Conservation (phyloP, 2,797 vertebrate species). For the Phylloscopus collybita region DNA sequence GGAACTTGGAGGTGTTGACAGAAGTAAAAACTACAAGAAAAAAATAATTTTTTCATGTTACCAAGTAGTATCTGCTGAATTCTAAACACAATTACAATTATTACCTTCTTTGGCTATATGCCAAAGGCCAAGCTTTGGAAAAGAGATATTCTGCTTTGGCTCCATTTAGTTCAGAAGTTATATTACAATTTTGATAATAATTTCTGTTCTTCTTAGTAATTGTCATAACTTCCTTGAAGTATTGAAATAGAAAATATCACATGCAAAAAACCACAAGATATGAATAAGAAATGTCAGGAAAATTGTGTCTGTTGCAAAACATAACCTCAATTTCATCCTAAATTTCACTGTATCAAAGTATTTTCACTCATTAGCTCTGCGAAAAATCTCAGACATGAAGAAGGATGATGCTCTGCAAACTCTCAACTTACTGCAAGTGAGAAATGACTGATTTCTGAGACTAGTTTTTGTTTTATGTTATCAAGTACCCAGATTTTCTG, state of each 20-base stretch:
- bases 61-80: not conserved
- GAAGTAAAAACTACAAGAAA: not conserved
- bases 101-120: not conserved
- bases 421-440: not conserved
- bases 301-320: not conserved
- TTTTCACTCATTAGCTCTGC: not conserved
- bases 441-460: not conserved
- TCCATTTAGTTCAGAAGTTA: not conserved
- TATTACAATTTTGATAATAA: not conserved
- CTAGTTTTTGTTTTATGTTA: not conserved
- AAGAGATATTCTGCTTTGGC: not conserved
- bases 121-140: not conserved
- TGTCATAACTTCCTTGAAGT: not conserved
- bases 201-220: not conserved
- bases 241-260: not conserved
- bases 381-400: not conserved
- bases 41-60: not conserved
- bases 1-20: not conserved
- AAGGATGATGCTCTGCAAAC: not conserved
- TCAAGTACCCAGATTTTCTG: not conserved
- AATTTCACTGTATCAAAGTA: not conserved
- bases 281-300: not conserved
- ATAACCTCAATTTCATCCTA: not conserved
- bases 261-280: not conserved
- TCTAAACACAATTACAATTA: not conserved